These are phyloP conservation scores for Montipora foliosa DNA, from an alignment of 64 coral and sea anemone species.

Conservation along the genomic window DNA sequence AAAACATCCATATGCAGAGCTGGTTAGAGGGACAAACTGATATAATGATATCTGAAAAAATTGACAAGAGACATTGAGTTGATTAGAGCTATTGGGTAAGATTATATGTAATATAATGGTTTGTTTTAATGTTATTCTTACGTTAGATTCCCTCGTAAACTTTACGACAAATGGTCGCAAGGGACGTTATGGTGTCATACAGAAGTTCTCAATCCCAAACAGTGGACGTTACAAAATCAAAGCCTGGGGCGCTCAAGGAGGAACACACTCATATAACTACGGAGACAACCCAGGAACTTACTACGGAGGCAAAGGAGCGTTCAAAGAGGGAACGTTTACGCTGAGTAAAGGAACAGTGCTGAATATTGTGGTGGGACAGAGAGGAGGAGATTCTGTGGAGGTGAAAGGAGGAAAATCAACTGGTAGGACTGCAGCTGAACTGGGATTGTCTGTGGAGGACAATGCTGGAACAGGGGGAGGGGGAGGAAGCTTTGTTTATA, in stretches of 20 bases:
- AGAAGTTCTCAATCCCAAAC: constrained; percentile 15
- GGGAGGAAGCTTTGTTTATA: too few species aligned
- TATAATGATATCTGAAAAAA: too few species aligned
- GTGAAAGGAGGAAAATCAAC: constrained; percentile 27
- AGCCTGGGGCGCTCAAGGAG: neutral
- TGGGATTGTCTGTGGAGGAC: neutral
- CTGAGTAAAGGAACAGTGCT: constrained; percentile 14
- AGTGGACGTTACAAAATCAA: constrained; percentile 26
- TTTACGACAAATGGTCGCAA: constrained; percentile 11
- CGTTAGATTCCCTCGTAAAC: neutral
- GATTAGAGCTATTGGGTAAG: too few species aligned
- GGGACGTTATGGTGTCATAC: constrained; percentile 18
- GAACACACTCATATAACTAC: neutral
- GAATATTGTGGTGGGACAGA: too few species aligned
- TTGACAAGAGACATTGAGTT: too few species aligned
- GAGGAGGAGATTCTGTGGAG: too few species aligned
- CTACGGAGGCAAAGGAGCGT: constrained; percentile 19
- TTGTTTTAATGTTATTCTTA: too few species aligned
- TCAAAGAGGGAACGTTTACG: constrained; percentile 7
- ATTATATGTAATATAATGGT: too few species aligned
- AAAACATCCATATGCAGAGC: too few species aligned
- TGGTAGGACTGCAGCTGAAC: constrained; percentile 48
- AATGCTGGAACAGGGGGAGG: too few species aligned
- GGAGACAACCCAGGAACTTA: constrained; percentile 14
- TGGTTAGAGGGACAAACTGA: too few species aligned